A percentile compares a stretch with the other conserved stretches of the same genome.
Conservation (phyloP, 2,888 invertebrate species). For the Zygogramma bicolorata region DNA sequence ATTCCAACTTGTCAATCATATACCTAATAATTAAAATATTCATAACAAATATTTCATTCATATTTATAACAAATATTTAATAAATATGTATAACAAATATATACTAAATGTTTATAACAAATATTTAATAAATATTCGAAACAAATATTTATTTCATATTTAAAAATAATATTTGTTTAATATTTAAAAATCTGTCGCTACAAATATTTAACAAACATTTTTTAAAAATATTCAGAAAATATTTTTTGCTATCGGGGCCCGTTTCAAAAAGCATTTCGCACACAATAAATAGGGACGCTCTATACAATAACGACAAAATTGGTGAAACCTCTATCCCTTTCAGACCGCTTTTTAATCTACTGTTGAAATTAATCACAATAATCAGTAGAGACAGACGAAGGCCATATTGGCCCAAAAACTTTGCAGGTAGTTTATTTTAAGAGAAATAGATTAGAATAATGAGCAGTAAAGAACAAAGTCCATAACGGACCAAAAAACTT, state of each 20-base stretch:
- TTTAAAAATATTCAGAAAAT: neutral
- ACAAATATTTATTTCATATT: neutral
- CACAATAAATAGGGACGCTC: too few species aligned
- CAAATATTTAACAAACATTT: neutral
- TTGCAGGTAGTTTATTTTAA: too few species aligned
- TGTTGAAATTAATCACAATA: too few species aligned
- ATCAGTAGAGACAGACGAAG: too few species aligned
- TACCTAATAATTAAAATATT: neutral
- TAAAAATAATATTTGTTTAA: neutral
- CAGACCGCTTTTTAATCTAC: too few species aligned
- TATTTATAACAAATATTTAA: neutral
- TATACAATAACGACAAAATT: too few species aligned
- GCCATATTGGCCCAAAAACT: too few species aligned
- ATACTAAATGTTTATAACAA: neutral
- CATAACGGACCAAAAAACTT: too few species aligned
- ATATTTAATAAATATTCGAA: neutral
- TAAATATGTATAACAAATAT: neutral
- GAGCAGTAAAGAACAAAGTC: too few species aligned
- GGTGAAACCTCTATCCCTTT: too few species aligned
- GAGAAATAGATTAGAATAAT: too few species aligned
- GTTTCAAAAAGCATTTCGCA: too few species aligned
- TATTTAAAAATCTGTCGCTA: slow-evolving; percentile 3
- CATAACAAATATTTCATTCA: neutral
- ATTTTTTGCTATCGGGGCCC: neutral
- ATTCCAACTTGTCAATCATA: neutral